A percentile compares a stretch with the other conserved stretches of the same genome.
These are phyloP conservation scores for Leucophenga varia DNA, from an alignment of 1,140 invertebrate genomes.

Conservation along the genomic window DNA sequence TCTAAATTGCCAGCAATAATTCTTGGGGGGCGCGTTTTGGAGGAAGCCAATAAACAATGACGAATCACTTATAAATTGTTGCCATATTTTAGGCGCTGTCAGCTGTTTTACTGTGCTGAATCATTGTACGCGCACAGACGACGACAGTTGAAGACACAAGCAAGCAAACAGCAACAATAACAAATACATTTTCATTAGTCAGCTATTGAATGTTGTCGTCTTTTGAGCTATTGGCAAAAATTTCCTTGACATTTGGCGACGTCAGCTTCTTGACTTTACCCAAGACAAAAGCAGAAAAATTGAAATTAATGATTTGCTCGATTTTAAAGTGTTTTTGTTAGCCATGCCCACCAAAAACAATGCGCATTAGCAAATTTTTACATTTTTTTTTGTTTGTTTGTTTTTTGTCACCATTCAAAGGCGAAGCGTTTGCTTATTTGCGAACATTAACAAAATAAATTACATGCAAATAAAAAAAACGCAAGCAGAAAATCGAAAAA, in stretches of 20 bases:
- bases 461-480: conserved; percentile 48
- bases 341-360: too few relatives aligned
- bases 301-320: conserved; percentile 47
- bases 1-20: conserved; percentile 42
- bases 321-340: too few relatives aligned
- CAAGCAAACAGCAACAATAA: too few relatives aligned
- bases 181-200: too few relatives aligned
- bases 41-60: conserved; percentile 52
- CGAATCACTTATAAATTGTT: conserved; percentile 52
- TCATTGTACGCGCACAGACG: not conserved
- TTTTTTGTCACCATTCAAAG: not conserved
- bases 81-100: conserved; percentile 32
- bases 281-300: conserved; percentile 14
- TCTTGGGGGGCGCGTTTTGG: conserved; percentile 35
- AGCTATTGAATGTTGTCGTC: conserved; percentile 14
- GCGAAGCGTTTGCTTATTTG: conserved; percentile 37
- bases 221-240: not conserved
- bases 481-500: too few relatives aligned
- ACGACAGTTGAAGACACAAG: too few relatives aligned
- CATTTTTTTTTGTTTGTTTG: too few relatives aligned
- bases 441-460: conserved; percentile 52
- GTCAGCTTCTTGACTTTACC: too few relatives aligned
- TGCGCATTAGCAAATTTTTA: too few relatives aligned
- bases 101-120: not conserved
- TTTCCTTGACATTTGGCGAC: not conserved